Evolutionary conservation across 2,888 invertebrate species (phyloP), one percentile per base, ranked within the genome.

Genomic region (Chrysina gloriosa): DNA sequence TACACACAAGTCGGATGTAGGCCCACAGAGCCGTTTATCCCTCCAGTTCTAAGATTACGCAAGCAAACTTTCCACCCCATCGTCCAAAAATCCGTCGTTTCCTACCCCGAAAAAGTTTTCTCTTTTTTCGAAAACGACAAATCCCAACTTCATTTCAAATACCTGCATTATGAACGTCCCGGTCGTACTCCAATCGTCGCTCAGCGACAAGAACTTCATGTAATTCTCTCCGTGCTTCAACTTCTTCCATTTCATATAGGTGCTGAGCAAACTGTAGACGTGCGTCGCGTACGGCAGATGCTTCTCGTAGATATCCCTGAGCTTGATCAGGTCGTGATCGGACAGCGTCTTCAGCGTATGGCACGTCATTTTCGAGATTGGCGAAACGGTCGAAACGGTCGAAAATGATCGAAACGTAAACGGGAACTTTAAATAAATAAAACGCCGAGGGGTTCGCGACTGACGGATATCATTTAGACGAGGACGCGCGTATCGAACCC

Each of bases 151-250:
- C n/a, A n/a, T n/a, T n/a, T n/a, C 34, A 52, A 14, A 31, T 48
- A 66, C 66, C 48, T 66, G 56, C 58, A 66, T 58, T 47, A 58
- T 58, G 34, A 66, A 66, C 3, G 66, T 66, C n/a, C 66, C 66
- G 14, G 56, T 66, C 11, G 56, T 66, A 11, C 56, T 66, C 66
- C 66, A 66, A 36, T 66, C 66, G n/a, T 66, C 66, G 19, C 66
- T 58, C 45, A 66, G 31, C 23, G 66, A 66, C 31, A 66, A 14
- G 16, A 66, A 66, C 14, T 66, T 66, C 66, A 66, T 56, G 23
- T 66, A 56, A 19, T 56, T 56, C 47, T 47, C 66, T 2, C 56
- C 56, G 29, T 29, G 9, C 47, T 58, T 66, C 31, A 31, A 34
- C 14, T 66, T 47, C 45, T 56, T 56, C 66, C 66, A 66, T 58